Evolutionary conservation across 1,140 invertebrate species (phyloP).

Genomic region (Dryas iulia): DNA sequence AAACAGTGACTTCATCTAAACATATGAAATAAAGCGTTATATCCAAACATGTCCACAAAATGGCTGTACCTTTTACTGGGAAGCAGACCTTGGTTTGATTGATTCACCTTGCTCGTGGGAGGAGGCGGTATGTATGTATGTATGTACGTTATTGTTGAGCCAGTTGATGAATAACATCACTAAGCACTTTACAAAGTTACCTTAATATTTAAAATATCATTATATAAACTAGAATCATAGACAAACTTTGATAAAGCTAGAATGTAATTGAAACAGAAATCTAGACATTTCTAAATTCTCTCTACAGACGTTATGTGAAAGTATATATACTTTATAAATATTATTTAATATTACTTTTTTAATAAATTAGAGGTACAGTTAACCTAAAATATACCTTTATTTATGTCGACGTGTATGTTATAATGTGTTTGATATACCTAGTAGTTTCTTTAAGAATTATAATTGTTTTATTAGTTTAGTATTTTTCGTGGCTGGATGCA

Average conservation of each 20-base stretch:
- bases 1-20: not conserved
- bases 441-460: no score
- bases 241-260: not conserved
- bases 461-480: no score
- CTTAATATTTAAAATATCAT: not conserved
- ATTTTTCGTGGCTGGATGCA: no score
- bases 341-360: no score
- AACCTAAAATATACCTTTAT: no score
- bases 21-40: conserved; percentile 7
- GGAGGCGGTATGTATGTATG: conserved; percentile 39
- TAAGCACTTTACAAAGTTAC: not conserved
- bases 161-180: conserved; percentile 39
- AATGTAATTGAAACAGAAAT: no score
- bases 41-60: conserved; percentile 34
- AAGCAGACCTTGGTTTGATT: conserved; percentile 64
- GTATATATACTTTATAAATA: no score
- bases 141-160: conserved; percentile 36
- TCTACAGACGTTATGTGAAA: no score
- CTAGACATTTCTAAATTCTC: no score
- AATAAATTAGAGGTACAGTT: no score
- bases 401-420: no score
- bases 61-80: conserved; percentile 61
- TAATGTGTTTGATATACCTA: no score
- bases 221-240: not conserved
- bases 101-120: conserved; percentile 64